Percentiles rank a stretch among this genome's conserved stretches.
These are phyloP conservation scores for Linurgus olivaceus DNA, from an alignment of 2,797 vertebrate genomes.

Conservation along the genomic window DNA sequence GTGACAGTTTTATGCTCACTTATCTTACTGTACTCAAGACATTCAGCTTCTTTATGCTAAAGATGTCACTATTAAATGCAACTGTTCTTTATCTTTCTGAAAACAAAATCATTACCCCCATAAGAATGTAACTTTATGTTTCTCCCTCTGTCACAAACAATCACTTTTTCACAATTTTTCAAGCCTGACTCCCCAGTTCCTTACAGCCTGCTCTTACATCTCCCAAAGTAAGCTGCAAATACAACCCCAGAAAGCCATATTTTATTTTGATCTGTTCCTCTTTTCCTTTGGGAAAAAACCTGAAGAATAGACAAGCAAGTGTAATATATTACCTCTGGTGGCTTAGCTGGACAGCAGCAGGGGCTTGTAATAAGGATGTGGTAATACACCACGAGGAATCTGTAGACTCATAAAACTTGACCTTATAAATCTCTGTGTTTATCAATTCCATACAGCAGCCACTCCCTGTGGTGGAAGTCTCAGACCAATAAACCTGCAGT, in stretches of 20 bases:
- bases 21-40: neutral
- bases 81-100: neutral
- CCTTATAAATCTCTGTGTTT: slow-evolving; percentile 87
- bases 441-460: slow-evolving; percentile 85
- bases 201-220: neutral
- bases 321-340: slow-evolving; percentile 76
- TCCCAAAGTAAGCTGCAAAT: neutral
- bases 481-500: slow-evolving; percentile 78
- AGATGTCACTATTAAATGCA: neutral
- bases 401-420: slow-evolving; percentile 82
- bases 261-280: slow-evolving; percentile 56
- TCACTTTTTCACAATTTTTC: neutral
- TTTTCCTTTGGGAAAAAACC: slow-evolving; percentile 8
- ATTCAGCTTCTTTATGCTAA: neutral
- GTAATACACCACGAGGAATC: slow-evolving; percentile 77
- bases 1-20: neutral
- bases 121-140: neutral
- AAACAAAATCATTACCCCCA: neutral
- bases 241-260: slow-evolving; percentile 8
- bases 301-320: slow-evolving; percentile 59
- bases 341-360: slow-evolving; percentile 80
- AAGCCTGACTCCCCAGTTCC: neutral
- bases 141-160: neutral
- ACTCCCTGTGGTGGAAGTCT: slow-evolving; percentile 75
- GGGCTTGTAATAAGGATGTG: slow-evolving; percentile 82